These are phyloP conservation scores for Cotesia vestalis DNA, from an alignment of 1,140 invertebrate genomes.

Conservation along the genomic window DNA sequence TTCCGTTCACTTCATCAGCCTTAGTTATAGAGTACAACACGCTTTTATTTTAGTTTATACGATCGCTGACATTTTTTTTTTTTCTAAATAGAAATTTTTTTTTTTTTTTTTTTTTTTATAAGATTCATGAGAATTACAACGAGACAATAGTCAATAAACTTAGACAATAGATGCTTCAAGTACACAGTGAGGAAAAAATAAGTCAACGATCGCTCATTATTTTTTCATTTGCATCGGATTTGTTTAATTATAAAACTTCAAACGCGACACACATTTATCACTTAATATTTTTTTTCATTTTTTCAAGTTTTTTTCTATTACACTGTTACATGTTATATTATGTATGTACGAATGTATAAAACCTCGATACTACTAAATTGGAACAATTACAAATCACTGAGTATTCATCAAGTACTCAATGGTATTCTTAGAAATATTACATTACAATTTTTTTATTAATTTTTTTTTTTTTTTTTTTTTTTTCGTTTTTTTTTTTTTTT, in stretches of 20 bases:
- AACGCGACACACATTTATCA: conserved; percentile 8
- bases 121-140: conserved; percentile 17
- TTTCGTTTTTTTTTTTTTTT: neutral
- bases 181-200: conserved; percentile 15
- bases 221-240: conserved; percentile 16
- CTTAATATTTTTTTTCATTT: conserved; percentile 12
- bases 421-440: neutral
- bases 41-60: conserved; percentile 1
- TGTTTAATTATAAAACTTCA: conserved; percentile 24
- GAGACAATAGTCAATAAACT: conserved; percentile 29
- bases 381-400: conserved; percentile 15
- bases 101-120: neutral
- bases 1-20: conserved; percentile 45
- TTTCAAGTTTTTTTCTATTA: conserved; percentile 34
- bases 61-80: neutral
- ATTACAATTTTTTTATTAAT: conserved; percentile 21
- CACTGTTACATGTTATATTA: conserved; percentile 43
- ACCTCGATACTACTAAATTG: conserved; percentile 36
- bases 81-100: neutral
- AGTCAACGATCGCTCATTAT: conserved; percentile 23
- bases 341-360: conserved; percentile 44
- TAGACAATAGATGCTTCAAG: neutral
- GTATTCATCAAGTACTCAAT: conserved; percentile 15
- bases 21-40: neutral
- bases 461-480: conserved; percentile 6